Conservation (phyloP, 1,140 invertebrate species). For the Megalopta genalis region DNA sequence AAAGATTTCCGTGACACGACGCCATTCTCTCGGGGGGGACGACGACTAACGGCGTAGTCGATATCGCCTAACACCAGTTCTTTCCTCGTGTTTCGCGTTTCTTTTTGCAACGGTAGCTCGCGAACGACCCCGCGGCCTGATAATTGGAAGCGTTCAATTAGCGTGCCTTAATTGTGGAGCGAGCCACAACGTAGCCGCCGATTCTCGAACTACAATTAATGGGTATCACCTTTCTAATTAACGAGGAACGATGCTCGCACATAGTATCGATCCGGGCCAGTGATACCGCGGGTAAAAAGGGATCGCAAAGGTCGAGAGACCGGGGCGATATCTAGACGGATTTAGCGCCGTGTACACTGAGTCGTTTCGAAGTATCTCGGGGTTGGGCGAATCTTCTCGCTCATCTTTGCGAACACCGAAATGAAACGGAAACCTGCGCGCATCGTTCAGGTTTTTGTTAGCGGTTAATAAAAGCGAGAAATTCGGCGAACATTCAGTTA, state of each 20-base stretch:
- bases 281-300: conserved; percentile 49
- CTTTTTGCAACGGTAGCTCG: not conserved
- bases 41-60: not conserved
- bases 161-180: conserved; percentile 68
- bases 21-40: conserved; percentile 24
- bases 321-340: not conserved
- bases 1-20: conserved; percentile 3
- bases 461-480: no score
- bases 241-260: conserved; percentile 63
- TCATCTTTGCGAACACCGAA: not conserved
- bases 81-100: conserved; percentile 1
- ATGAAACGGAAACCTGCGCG: not conserved
- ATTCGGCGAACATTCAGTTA: no score
- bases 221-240: conserved; percentile 74
- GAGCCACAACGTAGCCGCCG: conserved; percentile 60
- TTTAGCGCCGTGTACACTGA: not conserved
- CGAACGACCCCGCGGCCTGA: conserved; percentile 47
- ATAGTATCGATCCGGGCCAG: conserved; percentile 50
- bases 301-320: conserved; percentile 10
- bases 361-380: no score
- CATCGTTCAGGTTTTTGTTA: no score
- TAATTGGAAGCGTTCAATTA: conserved; percentile 75
- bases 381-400: no score
- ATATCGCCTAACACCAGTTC: conserved; percentile 12
- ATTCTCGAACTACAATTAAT: conserved; percentile 72